Evolutionary conservation across 1,140 invertebrate species (phyloP).

Genomic region (Drosophila pallidifrons): DNA sequence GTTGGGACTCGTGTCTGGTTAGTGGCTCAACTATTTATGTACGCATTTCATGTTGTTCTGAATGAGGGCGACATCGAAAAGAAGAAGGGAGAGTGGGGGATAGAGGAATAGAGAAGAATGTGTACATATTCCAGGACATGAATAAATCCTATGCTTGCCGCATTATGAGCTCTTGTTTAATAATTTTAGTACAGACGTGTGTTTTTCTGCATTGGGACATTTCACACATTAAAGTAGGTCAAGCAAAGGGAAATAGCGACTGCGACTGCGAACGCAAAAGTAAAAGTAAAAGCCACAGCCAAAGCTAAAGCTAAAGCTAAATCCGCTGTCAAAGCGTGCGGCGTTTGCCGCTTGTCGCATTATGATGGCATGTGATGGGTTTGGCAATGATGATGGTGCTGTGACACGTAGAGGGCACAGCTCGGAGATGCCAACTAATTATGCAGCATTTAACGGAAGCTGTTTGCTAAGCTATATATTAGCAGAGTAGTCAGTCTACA

Average conservation of each 20-base stretch:
- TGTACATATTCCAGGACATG: slow-evolving; percentile 19
- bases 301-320: slow-evolving; percentile 34
- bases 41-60: too few relatives aligned
- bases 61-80: too few relatives aligned
- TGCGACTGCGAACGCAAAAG: slow-evolving; percentile 1
- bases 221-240: slow-evolving; percentile 83
- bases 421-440: slow-evolving; percentile 75
- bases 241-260: slow-evolving; percentile 63
- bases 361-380: slow-evolving; percentile 58
- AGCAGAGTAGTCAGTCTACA: slow-evolving; percentile 25
- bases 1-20: slow-evolving; percentile 69
- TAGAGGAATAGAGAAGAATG: not conserved
- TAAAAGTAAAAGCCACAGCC: slow-evolving; percentile 32
- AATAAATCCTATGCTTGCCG: slow-evolving; percentile 57
- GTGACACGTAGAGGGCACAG: slow-evolving; percentile 3
- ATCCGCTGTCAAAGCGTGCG: slow-evolving; percentile 60
- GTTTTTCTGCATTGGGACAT: slow-evolving; percentile 63
- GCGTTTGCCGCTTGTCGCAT: slow-evolving; percentile 73
- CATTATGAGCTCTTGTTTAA: slow-evolving; percentile 64
- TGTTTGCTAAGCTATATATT: slow-evolving; percentile 72
- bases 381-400: slow-evolving; percentile 14
- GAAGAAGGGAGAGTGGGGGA: too few relatives aligned
- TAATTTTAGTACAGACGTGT: slow-evolving; percentile 36
- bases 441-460: slow-evolving; percentile 82
- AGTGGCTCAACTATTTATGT: too few relatives aligned